Evolutionary conservation across 1,140 invertebrate genomes (phyloP).

Genomic region (Drusus annulatus): DNA sequence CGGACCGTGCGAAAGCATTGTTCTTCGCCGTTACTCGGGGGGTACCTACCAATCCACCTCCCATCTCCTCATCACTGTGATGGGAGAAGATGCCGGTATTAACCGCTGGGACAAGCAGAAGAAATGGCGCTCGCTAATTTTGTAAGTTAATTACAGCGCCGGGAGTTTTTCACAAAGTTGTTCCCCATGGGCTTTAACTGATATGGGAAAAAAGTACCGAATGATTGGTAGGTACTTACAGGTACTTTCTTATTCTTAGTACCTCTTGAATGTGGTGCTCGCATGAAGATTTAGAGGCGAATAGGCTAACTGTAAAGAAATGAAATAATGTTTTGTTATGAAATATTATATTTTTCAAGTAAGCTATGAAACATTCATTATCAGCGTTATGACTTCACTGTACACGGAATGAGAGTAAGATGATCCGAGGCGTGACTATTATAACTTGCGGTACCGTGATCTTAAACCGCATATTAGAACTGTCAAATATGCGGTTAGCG

Average conservation of each 20-base stretch:
- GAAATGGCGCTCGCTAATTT: background rate
- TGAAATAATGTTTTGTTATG: too few relatives aligned
- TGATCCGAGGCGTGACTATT: too few relatives aligned
- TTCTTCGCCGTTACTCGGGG: slow-evolving; percentile 42
- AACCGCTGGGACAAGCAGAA: background rate
- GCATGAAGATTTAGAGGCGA: background rate
- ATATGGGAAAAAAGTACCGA: background rate
- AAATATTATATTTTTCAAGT: too few relatives aligned
- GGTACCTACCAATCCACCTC: background rate
- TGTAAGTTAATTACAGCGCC: background rate
- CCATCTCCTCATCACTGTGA: background rate
- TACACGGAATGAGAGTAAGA: too few relatives aligned
- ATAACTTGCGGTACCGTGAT: too few relatives aligned
- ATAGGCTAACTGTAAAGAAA: background rate
- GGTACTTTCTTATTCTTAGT: too few relatives aligned
- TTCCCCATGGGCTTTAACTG: slow-evolving; percentile 12
- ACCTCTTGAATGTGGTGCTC: too few relatives aligned
- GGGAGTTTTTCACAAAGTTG: background rate
- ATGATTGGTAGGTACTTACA: too few relatives aligned
- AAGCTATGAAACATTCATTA: too few relatives aligned
- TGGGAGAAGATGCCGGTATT: background rate
- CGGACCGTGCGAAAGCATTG: slow-evolving; percentile 47
- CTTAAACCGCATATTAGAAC: too few relatives aligned
- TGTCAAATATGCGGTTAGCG: too few relatives aligned
- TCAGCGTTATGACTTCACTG: too few relatives aligned